phyloP scores from a whole-genome alignment of 2,113 vertebrate genomes.

The Chaetops frenatus region DNA sequence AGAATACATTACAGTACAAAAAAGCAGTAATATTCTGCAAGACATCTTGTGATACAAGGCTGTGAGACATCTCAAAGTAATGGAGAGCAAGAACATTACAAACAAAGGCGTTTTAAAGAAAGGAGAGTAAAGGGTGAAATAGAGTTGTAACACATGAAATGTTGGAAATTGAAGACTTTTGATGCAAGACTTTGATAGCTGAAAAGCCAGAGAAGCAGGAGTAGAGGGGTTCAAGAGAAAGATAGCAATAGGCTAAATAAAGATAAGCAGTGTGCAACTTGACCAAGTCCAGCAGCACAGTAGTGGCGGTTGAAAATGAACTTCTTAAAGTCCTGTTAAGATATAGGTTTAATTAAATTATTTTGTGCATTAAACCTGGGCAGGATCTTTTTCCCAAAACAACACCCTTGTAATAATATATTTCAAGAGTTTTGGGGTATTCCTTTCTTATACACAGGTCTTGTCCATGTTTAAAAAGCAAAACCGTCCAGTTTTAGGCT shows the following conservation, averaged over 20 bases:
- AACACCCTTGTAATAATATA: background rate
- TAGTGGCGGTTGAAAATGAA: background rate
- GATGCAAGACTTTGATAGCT: background rate
- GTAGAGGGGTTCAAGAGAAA: background rate
- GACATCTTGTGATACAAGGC: background rate
- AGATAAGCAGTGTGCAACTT: background rate
- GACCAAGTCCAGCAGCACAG: background rate
- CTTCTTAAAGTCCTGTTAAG: background rate
- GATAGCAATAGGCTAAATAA: background rate
- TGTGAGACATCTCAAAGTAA: background rate
- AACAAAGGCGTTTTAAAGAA: background rate
- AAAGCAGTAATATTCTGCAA: background rate
- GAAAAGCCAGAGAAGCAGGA: background rate
- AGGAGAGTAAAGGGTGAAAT: background rate
- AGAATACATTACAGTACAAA: background rate
- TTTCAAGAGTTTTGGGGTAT: background rate
- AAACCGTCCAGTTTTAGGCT: background rate
- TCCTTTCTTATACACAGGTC: background rate
- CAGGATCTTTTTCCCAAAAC: background rate
- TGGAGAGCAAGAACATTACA: background rate
- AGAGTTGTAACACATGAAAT: background rate
- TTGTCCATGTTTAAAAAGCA: background rate
- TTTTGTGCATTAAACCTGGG: background rate
- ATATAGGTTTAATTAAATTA: background rate
- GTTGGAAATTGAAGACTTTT: background rate